phyloP scores from a whole-genome alignment of 1,140 invertebrate genomes.

The Patella vulgata region DNA sequence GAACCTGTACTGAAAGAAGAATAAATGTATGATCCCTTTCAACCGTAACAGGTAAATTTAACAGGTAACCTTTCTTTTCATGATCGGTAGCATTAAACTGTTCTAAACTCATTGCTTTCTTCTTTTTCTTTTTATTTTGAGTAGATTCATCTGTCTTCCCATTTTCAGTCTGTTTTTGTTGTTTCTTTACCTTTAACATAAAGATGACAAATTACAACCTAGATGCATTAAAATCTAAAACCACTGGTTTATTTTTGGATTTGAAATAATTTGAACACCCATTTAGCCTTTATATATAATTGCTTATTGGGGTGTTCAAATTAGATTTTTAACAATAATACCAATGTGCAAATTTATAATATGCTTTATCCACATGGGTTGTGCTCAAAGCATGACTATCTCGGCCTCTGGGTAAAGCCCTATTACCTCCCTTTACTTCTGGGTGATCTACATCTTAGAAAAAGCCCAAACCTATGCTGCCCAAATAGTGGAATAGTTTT shows the following conservation, averaged over 20 bases:
- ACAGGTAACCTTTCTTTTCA: slow-evolving; percentile 19
- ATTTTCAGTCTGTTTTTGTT: slow-evolving; percentile 6
- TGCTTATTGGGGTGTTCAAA: background rate
- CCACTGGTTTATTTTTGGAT: background rate
- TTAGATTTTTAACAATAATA: background rate
- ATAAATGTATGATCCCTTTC: background rate
- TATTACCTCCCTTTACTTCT: too few species aligned
- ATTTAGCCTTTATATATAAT: background rate
- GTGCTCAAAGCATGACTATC: too few species aligned
- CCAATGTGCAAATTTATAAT: background rate
- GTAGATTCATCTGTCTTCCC: slow-evolving; percentile 1
- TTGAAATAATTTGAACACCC: background rate
- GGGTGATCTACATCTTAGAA: too few species aligned
- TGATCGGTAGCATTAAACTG: slow-evolving; percentile 72
- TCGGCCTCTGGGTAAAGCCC: too few species aligned
- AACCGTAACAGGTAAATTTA: background rate
- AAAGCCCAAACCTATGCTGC: too few species aligned
- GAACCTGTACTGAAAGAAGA: background rate
- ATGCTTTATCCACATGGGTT: too few species aligned
- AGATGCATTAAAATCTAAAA: background rate
- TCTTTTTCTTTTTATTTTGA: slow-evolving; percentile 74
- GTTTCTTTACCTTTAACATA: background rate
- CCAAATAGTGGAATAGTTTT: too few species aligned
- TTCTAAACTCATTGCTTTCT: slow-evolving; percentile 72
- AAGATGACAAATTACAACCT: background rate